phyloP scores from a whole-genome alignment of 2,113 vertebrate genomes.

The Hiodon tergisus region DNA sequence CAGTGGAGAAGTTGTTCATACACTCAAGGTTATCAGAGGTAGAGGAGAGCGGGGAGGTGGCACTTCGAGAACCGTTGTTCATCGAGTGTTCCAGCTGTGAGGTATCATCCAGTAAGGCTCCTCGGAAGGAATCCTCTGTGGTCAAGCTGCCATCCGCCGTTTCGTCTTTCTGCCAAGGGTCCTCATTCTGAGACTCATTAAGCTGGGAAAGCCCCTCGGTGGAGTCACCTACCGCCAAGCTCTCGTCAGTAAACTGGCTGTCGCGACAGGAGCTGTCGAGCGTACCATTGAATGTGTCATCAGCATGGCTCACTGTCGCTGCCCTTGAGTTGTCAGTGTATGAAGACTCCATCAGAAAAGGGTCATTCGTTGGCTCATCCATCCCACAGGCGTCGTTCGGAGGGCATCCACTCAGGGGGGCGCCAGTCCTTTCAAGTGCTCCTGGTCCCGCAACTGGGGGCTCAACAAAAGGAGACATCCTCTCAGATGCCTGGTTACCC shows the following conservation, averaged over 20 bases:
- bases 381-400: constrained; percentile 23
- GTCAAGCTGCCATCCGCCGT: constrained; percentile 32
- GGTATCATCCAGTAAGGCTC: constrained; percentile 12
- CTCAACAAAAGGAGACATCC: not conserved
- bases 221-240: constrained; percentile 38
- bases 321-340: constrained; percentile 31
- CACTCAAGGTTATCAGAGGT: not conserved
- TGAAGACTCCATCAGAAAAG: constrained; percentile 29
- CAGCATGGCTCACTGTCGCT: constrained; percentile 26
- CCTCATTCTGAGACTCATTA: constrained; percentile 27
- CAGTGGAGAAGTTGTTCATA: not conserved
- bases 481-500: not conserved
- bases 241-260: constrained; percentile 34
- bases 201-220: constrained; percentile 35
- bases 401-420: constrained; percentile 11
- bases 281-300: constrained; percentile 39
- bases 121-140: constrained; percentile 34
- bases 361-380: constrained; percentile 31
- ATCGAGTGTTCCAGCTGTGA: constrained; percentile 44
- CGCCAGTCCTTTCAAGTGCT: not conserved
- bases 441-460: not conserved
- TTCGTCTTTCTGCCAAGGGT: not conserved
- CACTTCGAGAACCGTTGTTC: constrained; percentile 40
- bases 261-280: constrained; percentile 33
- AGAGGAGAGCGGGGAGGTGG: constrained; percentile 24